These are phyloP conservation scores for Porites lobata DNA, from an alignment of 92 coral and sea anemone genomes.

Conservation along the genomic window DNA sequence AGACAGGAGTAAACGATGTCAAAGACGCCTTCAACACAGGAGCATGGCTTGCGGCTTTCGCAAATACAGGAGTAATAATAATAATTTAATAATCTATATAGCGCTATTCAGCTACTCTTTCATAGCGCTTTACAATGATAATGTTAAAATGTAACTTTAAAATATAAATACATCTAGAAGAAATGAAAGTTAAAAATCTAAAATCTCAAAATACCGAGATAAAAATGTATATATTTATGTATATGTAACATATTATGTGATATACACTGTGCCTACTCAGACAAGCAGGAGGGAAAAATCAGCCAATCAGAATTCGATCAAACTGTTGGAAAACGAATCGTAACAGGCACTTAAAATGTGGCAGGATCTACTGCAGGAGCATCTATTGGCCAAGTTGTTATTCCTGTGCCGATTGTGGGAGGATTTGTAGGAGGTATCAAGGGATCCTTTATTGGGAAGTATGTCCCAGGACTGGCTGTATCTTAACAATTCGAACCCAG, in stretches of 20 bases:
- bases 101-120: no score
- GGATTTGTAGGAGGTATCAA: conserved; percentile 17
- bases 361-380: conserved; percentile 24
- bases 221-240: no score
- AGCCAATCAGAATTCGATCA: not conserved
- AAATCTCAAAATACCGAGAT: no score
- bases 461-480: not conserved
- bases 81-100: no score
- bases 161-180: no score
- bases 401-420: conserved; percentile 31
- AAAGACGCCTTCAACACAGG: not conserved
- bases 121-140: no score
- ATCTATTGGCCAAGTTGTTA: conserved; percentile 25
- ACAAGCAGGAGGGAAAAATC: conserved; percentile 3
- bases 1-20: not conserved
- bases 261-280: no score
- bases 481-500: no score
- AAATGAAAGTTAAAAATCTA: no score
- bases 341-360: conserved; percentile 20
- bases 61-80: not conserved
- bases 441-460: not conserved
- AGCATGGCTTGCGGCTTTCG: not conserved
- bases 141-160: no score
- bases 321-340: conserved; percentile 15
- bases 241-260: no score